These are phyloP conservation scores for Noctua pronuba DNA, from an alignment of 2,888 invertebrate genomes.

Conservation along the genomic window DNA sequence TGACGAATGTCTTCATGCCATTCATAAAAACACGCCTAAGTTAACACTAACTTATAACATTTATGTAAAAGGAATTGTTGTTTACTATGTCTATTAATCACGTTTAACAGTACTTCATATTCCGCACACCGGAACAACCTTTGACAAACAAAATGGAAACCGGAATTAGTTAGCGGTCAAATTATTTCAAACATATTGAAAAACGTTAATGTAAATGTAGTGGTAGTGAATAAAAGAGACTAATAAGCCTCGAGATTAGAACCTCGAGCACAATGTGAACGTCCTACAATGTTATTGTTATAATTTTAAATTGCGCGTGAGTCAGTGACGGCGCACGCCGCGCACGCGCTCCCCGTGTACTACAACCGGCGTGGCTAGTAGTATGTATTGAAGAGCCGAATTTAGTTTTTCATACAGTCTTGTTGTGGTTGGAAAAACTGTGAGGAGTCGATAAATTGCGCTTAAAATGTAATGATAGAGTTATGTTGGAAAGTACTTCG, in stretches of 20 bases:
- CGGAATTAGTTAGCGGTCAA: constrained; percentile 77
- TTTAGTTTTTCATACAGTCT: neutral
- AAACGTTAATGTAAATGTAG: constrained; percentile 67
- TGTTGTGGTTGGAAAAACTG: neutral
- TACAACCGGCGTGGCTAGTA: neutral
- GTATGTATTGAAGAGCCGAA: constrained; percentile 26
- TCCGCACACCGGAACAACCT: constrained; percentile 71
- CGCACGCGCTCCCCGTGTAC: constrained; percentile 20
- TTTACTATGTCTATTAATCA: constrained; percentile 2
- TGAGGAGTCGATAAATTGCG: neutral
- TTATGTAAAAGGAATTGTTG: constrained; percentile 16
- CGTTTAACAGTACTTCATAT: constrained; percentile 19
- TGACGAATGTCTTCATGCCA: constrained; percentile 5
- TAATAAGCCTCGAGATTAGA: constrained; percentile 76
- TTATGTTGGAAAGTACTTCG: neutral
- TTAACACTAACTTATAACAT: constrained; percentile 16
- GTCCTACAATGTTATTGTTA: constrained; percentile 70
- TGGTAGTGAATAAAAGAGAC: constrained; percentile 51
- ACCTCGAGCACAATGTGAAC: constrained; percentile 73
- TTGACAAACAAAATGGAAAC: constrained; percentile 65
- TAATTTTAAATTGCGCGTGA: constrained; percentile 70
- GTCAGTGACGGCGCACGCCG: constrained; percentile 61
- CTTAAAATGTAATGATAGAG: neutral
- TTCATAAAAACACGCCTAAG: neutral
- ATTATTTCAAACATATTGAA: constrained; percentile 63